phyloP scores from a whole-genome alignment of 2,797 vertebrate genomes.

The Spinibarbus caldwelli region DNA sequence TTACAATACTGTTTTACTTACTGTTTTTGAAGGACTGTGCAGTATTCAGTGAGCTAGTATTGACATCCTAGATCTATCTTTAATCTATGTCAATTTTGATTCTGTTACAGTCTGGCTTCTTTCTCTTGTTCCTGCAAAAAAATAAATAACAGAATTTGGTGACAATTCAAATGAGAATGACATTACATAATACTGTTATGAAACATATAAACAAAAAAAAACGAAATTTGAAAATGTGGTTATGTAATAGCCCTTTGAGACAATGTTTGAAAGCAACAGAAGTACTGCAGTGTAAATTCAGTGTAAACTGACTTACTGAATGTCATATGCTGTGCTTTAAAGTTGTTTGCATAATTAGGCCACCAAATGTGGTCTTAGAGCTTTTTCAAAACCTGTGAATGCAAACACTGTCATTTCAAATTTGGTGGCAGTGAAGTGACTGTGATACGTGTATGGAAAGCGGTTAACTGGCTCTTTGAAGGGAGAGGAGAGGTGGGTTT shows the following conservation, averaged over 20 bases:
- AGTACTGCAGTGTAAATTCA: background rate
- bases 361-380: background rate
- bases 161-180: background rate
- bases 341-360: slow-evolving; percentile 4
- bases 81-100: background rate
- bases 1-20: background rate
- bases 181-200: slow-evolving; percentile 11
- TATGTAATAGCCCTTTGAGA: slow-evolving; percentile 5
- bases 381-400: background rate
- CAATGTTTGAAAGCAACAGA: background rate
- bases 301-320: slow-evolving; percentile 13
- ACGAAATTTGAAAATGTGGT: background rate
- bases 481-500: slow-evolving; percentile 25
- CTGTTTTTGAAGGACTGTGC: background rate
- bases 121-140: background rate
- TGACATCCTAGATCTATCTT: background rate
- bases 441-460: slow-evolving; percentile 21
- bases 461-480: slow-evolving; percentile 26
- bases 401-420: slow-evolving; percentile 7
- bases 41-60: background rate
- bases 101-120: background rate
- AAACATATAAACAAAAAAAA: background rate
- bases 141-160: background rate
- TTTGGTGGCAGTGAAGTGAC: background rate
- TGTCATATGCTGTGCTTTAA: background rate